Evolutionary conservation across 1,140 invertebrate species (phyloP).

Genomic region (Eciton burchellii): DNA sequence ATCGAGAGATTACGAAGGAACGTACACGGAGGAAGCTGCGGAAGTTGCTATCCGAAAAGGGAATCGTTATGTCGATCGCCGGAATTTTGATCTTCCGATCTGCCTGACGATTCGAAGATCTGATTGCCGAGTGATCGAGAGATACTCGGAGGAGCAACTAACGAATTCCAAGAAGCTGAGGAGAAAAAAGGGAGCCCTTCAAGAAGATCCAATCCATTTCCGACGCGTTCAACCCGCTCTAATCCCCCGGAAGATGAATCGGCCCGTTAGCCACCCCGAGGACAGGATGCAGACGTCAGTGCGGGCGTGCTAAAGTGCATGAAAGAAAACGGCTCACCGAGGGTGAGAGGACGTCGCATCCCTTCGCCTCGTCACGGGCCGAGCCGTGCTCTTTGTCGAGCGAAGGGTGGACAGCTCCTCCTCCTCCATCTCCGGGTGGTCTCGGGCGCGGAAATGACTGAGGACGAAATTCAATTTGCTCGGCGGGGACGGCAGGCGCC

Average conservation of each 20-base stretch:
- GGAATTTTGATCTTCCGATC: neutral
- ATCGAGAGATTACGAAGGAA: neutral
- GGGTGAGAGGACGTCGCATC: neutral
- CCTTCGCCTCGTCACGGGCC: neutral
- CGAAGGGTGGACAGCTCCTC: slow-evolving; percentile 40
- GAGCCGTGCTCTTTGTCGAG: slow-evolving; percentile 48
- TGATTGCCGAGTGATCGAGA: neutral
- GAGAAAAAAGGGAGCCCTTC: slow-evolving; percentile 29
- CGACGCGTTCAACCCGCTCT: slow-evolving; percentile 70
- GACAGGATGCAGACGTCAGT: slow-evolving; percentile 65
- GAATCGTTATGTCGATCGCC: neutral
- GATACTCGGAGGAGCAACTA: neutral
- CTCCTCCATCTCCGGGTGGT: slow-evolving; percentile 31
- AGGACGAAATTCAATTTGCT: slow-evolving; percentile 54
- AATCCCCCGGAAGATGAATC: slow-evolving; percentile 80
- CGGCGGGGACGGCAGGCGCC: slow-evolving; percentile 24
- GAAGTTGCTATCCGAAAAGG: neutral
- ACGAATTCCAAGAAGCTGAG: neutral
- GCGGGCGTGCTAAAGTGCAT: slow-evolving; percentile 41
- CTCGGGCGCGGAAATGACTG: slow-evolving; percentile 45
- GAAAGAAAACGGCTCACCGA: slow-evolving; percentile 63
- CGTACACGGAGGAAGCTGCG: neutral
- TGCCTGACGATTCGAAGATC: neutral
- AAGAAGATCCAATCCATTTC: slow-evolving; percentile 49
- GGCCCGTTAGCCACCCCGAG: slow-evolving; percentile 69